A percentile compares a stretch with the other conserved stretches of the same genome.
Evolutionary conservation across 2,888 invertebrate species (phyloP).

Genomic region (Drosophila mimetica): DNA sequence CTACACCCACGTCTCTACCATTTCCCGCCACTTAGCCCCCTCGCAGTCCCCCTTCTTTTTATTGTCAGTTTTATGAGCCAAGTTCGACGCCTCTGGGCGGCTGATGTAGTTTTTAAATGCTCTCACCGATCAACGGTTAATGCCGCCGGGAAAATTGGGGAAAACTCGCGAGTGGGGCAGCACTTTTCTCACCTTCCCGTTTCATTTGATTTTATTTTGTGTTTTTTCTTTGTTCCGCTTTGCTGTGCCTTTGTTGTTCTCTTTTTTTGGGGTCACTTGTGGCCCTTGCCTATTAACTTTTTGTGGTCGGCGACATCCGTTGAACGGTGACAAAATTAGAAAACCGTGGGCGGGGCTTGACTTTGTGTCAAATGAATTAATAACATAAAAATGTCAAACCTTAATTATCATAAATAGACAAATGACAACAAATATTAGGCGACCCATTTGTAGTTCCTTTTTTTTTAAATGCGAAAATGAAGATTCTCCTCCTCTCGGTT

Average conservation of each 20-base stretch:
- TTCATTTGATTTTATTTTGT: constrained; percentile 39
- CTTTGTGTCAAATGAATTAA: constrained; percentile 76
- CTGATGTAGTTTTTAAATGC: constrained; percentile 39
- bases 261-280: constrained; percentile 63
- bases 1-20: constrained; percentile 3
- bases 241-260: constrained; percentile 19
- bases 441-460: constrained; percentile 57
- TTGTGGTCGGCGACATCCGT: constrained; percentile 70
- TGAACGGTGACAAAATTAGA: constrained; percentile 72
- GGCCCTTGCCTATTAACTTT: constrained; percentile 69
- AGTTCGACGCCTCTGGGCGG: constrained; percentile 21
- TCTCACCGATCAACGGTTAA: constrained; percentile 38
- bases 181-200: constrained; percentile 45
- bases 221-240: constrained; percentile 18
- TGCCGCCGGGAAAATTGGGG: constrained; percentile 28
- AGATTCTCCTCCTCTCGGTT: not conserved
- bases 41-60: constrained; percentile 10
- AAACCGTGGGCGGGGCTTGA: constrained; percentile 58
- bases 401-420: constrained; percentile 77
- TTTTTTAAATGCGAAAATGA: constrained; percentile 48
- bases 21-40: constrained; percentile 1
- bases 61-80: constrained; percentile 36
- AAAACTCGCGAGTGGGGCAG: constrained; percentile 39
- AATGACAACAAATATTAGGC: constrained; percentile 77
- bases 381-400: constrained; percentile 78